Percentiles rank a stretch among this genome's conserved stretches.
Evolutionary conservation across 2,888 invertebrate species (phyloP).

Genomic region (Biston betularia): DNA sequence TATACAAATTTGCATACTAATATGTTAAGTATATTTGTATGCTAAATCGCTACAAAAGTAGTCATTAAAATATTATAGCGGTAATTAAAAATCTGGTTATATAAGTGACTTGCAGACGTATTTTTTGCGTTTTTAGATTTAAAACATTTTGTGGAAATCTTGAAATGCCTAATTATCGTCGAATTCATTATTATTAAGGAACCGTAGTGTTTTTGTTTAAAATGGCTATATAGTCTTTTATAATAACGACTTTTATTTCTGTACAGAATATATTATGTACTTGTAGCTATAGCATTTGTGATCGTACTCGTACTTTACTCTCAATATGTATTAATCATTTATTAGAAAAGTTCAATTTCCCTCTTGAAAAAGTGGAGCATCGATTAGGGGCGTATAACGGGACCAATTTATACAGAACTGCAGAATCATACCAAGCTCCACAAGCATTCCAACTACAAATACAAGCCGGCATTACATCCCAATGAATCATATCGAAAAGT

Average conservation of each 20-base stretch:
- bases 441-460: conserved; percentile 15
- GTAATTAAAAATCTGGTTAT: conserved; percentile 29
- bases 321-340: not conserved
- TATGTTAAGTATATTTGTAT: conserved; percentile 10
- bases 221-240: not conserved
- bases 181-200: not conserved
- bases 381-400: conserved; percentile 43
- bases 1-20: conserved; percentile 21
- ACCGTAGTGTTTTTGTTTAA: no score
- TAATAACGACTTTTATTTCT: not conserved
- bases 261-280: not conserved
- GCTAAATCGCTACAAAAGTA: conserved; percentile 12
- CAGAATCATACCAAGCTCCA: conserved; percentile 29
- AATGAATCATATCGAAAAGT: conserved; percentile 40
- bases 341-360: conserved; percentile 32
- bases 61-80: conserved; percentile 9
- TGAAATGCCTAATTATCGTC: not conserved
- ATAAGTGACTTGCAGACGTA: conserved; percentile 1
- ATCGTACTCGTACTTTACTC: not conserved
- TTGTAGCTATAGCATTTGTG: not conserved
- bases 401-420: conserved; percentile 29
- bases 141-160: conserved; percentile 1
- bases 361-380: conserved; percentile 38
- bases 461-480: conserved; percentile 19
- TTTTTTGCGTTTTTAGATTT: conserved; percentile 5